Conservation (phyloP, 2,113 vertebrate genomes). For the Phalacrocorax pelagicus region DNA sequence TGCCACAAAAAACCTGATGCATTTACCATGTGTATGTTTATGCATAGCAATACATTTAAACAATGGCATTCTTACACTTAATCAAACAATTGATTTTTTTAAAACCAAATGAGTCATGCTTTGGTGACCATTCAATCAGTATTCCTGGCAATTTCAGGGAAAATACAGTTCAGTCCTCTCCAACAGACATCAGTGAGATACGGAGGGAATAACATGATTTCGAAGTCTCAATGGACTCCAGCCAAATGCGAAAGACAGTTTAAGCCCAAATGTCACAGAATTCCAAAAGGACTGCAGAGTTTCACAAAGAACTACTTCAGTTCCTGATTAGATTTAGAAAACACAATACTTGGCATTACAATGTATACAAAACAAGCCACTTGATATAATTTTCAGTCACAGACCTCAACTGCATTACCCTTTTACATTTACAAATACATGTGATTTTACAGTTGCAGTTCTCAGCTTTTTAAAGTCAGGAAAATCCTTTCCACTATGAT, state of each 20-base stretch:
- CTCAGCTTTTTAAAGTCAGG: not conserved
- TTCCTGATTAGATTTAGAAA: not conserved
- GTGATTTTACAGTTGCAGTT: not conserved
- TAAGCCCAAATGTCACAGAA: not conserved
- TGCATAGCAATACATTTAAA: not conserved
- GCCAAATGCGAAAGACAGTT: not conserved
- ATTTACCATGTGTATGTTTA: not conserved
- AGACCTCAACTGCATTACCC: not conserved
- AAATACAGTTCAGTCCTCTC: not conserved
- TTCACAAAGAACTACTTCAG: not conserved
- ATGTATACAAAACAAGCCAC: not conserved
- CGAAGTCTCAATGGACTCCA: not conserved
- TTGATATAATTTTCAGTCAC: not conserved
- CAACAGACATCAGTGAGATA: not conserved
- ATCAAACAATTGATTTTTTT: not conserved
- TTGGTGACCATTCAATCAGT: not conserved
- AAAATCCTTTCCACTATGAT: not conserved
- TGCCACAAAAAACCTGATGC: not conserved
- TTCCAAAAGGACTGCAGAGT: not conserved
- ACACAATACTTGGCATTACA: not conserved
- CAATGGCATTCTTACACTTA: not conserved
- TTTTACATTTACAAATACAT: not conserved
- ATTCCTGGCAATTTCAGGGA: not conserved
- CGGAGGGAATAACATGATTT: not conserved
- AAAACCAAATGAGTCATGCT: not conserved